Conservation (phyloP, 2,797 vertebrate genomes). For the Morelia viridis region DNA sequence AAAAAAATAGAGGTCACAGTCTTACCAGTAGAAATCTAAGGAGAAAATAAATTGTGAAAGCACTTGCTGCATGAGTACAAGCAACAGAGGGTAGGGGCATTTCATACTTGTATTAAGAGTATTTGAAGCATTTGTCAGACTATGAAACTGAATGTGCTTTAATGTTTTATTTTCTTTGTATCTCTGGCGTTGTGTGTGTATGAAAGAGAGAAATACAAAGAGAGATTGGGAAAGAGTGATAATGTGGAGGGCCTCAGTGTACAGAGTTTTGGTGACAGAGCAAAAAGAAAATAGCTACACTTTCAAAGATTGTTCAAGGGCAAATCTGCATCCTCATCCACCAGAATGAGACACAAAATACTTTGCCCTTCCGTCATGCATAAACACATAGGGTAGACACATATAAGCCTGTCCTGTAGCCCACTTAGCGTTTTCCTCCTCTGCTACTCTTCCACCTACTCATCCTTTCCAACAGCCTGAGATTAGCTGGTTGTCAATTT, state of each 20-base stretch:
- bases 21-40: constrained; percentile 5
- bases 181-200: background rate
- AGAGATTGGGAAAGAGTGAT: background rate
- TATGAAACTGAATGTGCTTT: background rate
- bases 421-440: background rate
- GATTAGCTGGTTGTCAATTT: background rate
- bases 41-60: background rate
- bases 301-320: background rate
- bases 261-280: background rate
- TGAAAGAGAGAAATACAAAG: background rate
- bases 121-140: background rate
- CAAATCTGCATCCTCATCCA: background rate
- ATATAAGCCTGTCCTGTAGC: background rate
- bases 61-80: background rate
- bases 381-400: background rate
- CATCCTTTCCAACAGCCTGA: background rate
- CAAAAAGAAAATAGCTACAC: background rate
- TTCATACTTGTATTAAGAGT: background rate
- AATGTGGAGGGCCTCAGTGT: background rate
- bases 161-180: background rate
- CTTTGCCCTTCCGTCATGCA: background rate
- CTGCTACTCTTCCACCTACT: background rate
- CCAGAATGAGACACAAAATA: background rate
- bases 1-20: constrained; percentile 1
- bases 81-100: background rate